These are phyloP conservation scores for Riparia riparia DNA, from an alignment of 2,113 vertebrate species.

Conservation along the genomic window DNA sequence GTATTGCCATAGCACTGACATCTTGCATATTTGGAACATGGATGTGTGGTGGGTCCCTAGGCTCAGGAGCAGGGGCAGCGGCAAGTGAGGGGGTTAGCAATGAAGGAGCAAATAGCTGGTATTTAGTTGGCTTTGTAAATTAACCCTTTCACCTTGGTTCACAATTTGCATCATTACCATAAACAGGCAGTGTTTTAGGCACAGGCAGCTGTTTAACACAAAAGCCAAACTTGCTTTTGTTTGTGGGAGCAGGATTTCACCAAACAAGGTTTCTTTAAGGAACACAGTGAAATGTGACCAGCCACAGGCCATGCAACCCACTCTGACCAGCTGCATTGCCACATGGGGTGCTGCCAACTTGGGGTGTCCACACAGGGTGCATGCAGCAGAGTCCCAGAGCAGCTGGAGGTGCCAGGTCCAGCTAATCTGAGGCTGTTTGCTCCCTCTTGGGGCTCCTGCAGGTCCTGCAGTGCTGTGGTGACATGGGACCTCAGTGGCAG, in stretches of 20 bases:
- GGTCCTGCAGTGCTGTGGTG: background rate
- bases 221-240: background rate
- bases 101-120: background rate
- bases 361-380: background rate
- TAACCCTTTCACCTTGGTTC: background rate
- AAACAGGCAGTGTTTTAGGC: background rate
- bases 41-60: background rate
- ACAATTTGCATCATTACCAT: background rate
- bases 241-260: background rate
- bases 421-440: background rate
- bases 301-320: background rate
- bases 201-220: background rate
- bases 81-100: background rate
- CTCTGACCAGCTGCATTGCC: background rate
- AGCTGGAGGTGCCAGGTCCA: background rate
- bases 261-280: background rate
- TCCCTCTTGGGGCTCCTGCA: background rate
- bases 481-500: background rate
- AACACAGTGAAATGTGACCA: rapidly evolving
- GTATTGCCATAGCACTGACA: background rate
- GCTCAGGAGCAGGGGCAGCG: background rate
- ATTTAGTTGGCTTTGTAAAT: background rate
- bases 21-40: background rate
- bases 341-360: rapidly evolving
- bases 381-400: background rate